These are phyloP conservation scores for Parauchenoglanis ngamensis DNA, from an alignment of 2,797 vertebrate species.

Conservation along the genomic window DNA sequence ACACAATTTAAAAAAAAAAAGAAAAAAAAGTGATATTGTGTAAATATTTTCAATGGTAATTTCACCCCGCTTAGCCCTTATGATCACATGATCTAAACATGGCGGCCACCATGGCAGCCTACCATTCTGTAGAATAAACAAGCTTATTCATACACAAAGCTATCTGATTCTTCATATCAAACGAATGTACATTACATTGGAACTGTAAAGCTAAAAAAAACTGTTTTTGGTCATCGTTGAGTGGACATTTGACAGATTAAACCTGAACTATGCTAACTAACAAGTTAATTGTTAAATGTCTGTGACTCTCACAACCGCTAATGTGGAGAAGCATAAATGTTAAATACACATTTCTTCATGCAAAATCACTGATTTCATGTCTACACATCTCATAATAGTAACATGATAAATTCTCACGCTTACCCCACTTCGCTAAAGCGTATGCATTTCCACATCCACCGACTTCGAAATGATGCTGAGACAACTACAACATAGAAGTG, in stretches of 20 bases:
- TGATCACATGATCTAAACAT: constrained; percentile 12
- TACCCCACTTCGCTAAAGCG: background rate
- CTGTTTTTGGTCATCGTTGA: background rate
- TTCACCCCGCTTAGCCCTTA: background rate
- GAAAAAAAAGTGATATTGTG: background rate
- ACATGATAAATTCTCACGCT: background rate
- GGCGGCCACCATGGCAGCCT: background rate
- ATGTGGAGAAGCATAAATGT: background rate
- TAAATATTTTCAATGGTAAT: background rate
- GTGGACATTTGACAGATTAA: background rate
- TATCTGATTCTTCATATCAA: background rate
- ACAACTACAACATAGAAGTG: background rate
- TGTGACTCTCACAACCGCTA: background rate
- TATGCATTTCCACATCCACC: background rate
- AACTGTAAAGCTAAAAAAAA: background rate
- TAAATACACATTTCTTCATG: background rate
- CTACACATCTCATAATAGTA: background rate
- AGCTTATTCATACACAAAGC: background rate
- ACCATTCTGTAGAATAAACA: background rate
- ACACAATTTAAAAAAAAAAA: too few species aligned
- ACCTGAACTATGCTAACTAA: background rate
- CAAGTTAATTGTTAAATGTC: background rate
- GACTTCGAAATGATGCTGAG: background rate
- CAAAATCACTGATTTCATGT: background rate
- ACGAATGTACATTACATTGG: background rate